Evolutionary conservation across 2,797 vertebrate genomes (phyloP).

Genomic region (Oryzias dopingdopingensis): DNA sequence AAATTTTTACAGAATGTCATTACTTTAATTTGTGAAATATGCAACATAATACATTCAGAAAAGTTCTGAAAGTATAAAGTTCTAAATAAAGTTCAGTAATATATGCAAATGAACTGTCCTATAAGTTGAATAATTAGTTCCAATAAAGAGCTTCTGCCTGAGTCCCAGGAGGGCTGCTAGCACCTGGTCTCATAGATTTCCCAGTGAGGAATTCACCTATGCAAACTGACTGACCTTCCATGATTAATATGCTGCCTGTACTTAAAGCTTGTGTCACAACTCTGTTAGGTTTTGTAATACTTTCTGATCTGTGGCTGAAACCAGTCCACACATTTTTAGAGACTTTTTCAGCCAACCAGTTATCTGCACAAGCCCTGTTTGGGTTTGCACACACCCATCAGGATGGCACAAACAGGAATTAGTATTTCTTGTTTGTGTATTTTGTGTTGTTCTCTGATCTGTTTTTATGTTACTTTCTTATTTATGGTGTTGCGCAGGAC

Average conservation of each 20-base stretch:
- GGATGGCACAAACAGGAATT: too few relatives aligned
- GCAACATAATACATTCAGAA: too few relatives aligned
- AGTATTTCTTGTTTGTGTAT: too few relatives aligned
- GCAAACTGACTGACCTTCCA: conserved; percentile 6
- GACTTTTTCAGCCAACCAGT: too few relatives aligned
- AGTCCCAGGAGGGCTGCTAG: conserved; percentile 6
- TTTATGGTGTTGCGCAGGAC: too few relatives aligned
- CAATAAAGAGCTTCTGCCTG: conserved; percentile 12
- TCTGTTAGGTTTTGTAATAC: conserved; percentile 4
- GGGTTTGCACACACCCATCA: too few relatives aligned
- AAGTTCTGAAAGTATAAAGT: too few relatives aligned
- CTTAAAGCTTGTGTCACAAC: conserved; percentile 20
- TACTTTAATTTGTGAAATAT: background rate
- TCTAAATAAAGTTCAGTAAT: conserved; percentile 2
- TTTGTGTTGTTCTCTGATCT: too few relatives aligned
- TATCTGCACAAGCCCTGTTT: too few relatives aligned
- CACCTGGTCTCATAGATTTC: conserved; percentile 22
- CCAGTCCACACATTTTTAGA: too few relatives aligned
- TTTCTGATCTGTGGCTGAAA: background rate
- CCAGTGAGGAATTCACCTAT: conserved; percentile 22
- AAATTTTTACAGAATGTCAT: too few relatives aligned
- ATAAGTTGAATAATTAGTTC: conserved; percentile 25
- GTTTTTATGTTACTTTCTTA: too few relatives aligned
- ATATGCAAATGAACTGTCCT: conserved; percentile 21
- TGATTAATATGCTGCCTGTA: conserved; percentile 24